Evolutionary conservation across 2,888 invertebrate genomes (phyloP).

Genomic region (Electrophaes corylata): DNA sequence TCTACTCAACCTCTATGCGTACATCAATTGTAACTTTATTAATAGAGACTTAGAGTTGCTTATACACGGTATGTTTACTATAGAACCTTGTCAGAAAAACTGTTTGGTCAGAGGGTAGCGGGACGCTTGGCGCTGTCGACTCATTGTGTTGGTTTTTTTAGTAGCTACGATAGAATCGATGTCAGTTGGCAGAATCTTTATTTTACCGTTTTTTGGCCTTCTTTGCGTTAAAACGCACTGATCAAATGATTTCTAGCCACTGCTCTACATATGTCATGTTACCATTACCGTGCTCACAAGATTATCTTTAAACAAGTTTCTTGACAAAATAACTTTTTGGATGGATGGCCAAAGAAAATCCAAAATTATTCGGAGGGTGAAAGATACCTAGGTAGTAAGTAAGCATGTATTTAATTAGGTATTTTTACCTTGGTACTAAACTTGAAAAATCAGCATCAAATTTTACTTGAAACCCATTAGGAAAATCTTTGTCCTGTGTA

Average conservation of each 20-base stretch:
- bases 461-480: too few relatives aligned
- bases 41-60: slow-evolving; percentile 19
- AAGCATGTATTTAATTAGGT: too few relatives aligned
- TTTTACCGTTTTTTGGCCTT: slow-evolving; percentile 82
- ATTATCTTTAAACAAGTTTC: too few relatives aligned
- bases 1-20: slow-evolving; percentile 40
- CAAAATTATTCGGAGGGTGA: too few relatives aligned
- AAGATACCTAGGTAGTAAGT: too few relatives aligned
- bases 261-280: slow-evolving; percentile 25
- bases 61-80: slow-evolving; percentile 17
- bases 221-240: slow-evolving; percentile 50
- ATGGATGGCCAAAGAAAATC: too few relatives aligned
- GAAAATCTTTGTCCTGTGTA: too few relatives aligned
- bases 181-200: slow-evolving; percentile 84
- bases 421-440: too few relatives aligned
- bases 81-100: slow-evolving; percentile 54
- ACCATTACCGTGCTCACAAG: too few relatives aligned
- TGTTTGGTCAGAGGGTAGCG: slow-evolving; percentile 72
- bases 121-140: slow-evolving; percentile 69
- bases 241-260: slow-evolving; percentile 21
- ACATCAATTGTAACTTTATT: slow-evolving; percentile 44
- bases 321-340: too few relatives aligned
- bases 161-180: slow-evolving; percentile 77
- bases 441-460: too few relatives aligned
- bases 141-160: slow-evolving; percentile 80